These are phyloP conservation scores for Eulemur rufifrons DNA, from an alignment of 2,113 vertebrate genomes.

Conservation along the genomic window DNA sequence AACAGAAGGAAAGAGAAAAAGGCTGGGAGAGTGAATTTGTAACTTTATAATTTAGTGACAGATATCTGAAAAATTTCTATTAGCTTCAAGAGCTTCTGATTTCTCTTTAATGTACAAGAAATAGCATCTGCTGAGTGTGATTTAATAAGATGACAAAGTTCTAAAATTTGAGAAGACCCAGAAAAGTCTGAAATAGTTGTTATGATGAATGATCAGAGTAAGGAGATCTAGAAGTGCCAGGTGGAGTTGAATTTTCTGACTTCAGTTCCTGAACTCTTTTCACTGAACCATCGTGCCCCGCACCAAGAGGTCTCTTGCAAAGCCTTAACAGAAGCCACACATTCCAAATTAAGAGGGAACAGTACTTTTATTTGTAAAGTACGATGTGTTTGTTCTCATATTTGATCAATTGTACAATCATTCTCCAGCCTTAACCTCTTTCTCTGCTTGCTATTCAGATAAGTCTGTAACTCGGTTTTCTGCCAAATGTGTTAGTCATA, in stretches of 20 bases:
- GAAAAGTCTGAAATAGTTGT: not conserved
- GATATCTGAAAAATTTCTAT: not conserved
- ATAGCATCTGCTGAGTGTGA: not conserved
- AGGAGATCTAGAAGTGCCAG: too few species aligned
- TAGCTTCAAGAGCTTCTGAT: not conserved
- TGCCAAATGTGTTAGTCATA: not conserved
- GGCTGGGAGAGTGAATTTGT: not conserved
- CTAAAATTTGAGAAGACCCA: not conserved
- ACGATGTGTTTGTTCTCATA: not conserved
- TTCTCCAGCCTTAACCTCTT: not conserved
- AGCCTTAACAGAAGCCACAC: fast-evolving
- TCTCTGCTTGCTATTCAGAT: not conserved
- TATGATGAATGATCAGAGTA: not conserved
- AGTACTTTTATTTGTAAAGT: not conserved
- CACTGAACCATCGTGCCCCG: not conserved
- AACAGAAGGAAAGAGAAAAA: not conserved
- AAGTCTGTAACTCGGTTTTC: not conserved
- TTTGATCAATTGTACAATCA: not conserved
- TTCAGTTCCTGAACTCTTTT: not conserved
- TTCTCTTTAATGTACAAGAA: not conserved
- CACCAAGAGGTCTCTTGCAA: not conserved
- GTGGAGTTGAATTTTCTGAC: not conserved
- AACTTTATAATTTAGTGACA: not conserved
- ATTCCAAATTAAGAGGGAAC: not conserved
- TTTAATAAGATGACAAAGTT: not conserved